Percentiles rank a stretch among this genome's conserved stretches.
These are phyloP conservation scores for Gymnobelideus leadbeateri DNA, from an alignment of 2,113 vertebrate species.

Conservation along the genomic window DNA sequence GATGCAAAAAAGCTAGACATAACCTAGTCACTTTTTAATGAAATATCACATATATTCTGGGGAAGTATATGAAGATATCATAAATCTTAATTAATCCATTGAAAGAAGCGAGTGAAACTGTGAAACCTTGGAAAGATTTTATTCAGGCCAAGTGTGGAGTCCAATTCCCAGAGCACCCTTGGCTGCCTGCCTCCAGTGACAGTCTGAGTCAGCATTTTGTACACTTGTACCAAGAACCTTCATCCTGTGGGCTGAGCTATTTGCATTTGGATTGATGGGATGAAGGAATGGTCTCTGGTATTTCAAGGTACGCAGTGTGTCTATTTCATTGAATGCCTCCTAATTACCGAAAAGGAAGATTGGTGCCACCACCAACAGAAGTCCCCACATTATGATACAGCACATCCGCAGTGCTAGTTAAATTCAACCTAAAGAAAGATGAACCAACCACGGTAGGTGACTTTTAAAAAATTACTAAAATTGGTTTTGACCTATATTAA, in stretches of 20 bases:
- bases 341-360: not conserved
- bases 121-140: constrained; percentile 55
- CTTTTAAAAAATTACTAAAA: not conserved
- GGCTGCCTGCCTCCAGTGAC: constrained; percentile 32
- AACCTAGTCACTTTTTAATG: constrained; percentile 33
- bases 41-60: not conserved
- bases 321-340: not conserved
- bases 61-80: constrained; percentile 19
- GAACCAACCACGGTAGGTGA: not conserved
- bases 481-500: not conserved
- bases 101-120: constrained; percentile 64
- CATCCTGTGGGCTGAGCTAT: not conserved
- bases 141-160: constrained; percentile 56
- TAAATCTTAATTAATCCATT: constrained; percentile 35
- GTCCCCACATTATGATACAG: not conserved
- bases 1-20: not conserved
- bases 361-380: not conserved
- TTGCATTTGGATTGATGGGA: not conserved
- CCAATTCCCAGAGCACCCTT: constrained; percentile 15
- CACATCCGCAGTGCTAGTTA: not conserved
- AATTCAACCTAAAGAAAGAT: not conserved
- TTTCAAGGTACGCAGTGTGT: not conserved
- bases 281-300: not conserved
- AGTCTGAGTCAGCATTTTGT: constrained; percentile 35
- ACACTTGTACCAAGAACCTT: constrained; percentile 17